Percentiles rank a stretch among this genome's conserved stretches.
Conservation (phyloP, 2,797 vertebrate genomes). For the Simalia tracyae region DNA sequence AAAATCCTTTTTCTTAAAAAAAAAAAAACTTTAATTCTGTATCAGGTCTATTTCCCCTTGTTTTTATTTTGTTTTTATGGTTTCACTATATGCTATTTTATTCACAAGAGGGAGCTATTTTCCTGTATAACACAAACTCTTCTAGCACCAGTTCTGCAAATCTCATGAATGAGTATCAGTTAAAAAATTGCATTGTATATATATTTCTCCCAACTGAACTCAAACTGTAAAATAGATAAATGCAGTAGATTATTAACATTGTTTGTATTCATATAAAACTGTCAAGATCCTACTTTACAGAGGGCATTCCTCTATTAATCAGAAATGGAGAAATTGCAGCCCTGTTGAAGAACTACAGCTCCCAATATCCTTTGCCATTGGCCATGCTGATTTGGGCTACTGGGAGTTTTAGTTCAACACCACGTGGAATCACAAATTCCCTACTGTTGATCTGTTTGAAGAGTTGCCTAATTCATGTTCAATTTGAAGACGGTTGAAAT, state of each 20-base stretch:
- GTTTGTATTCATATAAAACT: not conserved
- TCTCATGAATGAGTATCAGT: not conserved
- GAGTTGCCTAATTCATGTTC: not conserved
- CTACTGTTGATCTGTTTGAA: not conserved
- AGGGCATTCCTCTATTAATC: not conserved
- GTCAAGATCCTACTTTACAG: not conserved
- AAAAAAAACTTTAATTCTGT: not conserved
- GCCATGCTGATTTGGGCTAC: not conserved
- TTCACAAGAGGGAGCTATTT: slow-evolving; percentile 74
- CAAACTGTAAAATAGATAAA: slow-evolving; percentile 30
- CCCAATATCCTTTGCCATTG: not conserved
- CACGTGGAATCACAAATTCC: not conserved
- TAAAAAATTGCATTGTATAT: not conserved
- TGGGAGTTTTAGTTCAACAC: not conserved
- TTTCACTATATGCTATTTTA: slow-evolving; percentile 28
- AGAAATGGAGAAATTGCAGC: not conserved
- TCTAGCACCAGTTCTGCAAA: not conserved
- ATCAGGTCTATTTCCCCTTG: not conserved
- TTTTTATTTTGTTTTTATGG: not conserved
- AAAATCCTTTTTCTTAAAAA: not conserved
- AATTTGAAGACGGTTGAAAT: not conserved
- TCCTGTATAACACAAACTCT: slow-evolving; percentile 26
- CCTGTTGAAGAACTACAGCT: not conserved
- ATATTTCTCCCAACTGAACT: slow-evolving; percentile 14
- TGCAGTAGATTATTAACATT: not conserved